Evolutionary conservation across 2,113 vertebrate species (phyloP).

Genomic region (Nyctibius bracteatus): DNA sequence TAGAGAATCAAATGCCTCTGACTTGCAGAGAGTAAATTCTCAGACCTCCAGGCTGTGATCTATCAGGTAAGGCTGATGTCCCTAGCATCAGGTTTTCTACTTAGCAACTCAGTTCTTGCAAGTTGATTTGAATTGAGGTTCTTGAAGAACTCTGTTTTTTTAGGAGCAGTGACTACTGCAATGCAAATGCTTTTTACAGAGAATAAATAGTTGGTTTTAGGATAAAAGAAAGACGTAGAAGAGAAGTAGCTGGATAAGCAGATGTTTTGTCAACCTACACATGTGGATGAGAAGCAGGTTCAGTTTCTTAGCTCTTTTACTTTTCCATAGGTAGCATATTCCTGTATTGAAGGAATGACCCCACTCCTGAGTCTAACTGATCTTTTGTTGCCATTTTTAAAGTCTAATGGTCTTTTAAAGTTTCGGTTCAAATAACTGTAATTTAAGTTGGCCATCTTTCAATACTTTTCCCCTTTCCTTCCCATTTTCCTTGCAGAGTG

Average conservation of each 20-base stretch:
- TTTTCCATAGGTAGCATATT: neutral
- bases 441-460: neutral
- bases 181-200: neutral
- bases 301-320: neutral
- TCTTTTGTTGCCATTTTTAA: neutral
- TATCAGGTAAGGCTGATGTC: neutral
- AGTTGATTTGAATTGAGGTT: neutral
- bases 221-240: neutral
- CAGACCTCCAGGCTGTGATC: neutral
- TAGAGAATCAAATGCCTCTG: neutral
- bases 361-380: neutral
- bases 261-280: fast-evolving
- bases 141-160: neutral
- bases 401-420: neutral
- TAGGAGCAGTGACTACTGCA: neutral
- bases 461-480: neutral
- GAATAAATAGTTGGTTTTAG: neutral
- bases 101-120: neutral
- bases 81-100: neutral
- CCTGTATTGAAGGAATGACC: neutral
- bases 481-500: neutral
- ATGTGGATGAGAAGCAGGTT: neutral
- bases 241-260: neutral
- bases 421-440: neutral
- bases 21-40: neutral